These are phyloP conservation scores for Neotoxoptera formosana DNA, from an alignment of 1,140 invertebrate species.

Conservation along the genomic window DNA sequence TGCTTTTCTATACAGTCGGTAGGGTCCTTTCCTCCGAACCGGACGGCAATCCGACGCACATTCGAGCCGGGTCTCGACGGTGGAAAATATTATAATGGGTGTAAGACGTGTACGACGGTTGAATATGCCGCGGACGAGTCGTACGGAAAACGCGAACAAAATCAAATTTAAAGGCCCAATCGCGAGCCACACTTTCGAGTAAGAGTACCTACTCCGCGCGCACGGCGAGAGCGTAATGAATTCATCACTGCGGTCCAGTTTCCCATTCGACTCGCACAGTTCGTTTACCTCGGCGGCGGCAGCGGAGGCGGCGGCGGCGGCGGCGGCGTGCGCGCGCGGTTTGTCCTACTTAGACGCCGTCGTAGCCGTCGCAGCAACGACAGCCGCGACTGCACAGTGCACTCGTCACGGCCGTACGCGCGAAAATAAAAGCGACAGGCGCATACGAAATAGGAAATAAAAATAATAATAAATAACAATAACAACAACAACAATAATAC, in stretches of 20 bases:
- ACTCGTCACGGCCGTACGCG: slow-evolving; percentile 37
- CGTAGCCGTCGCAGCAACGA: slow-evolving; percentile 33
- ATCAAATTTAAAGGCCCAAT: background rate
- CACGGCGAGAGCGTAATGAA: slow-evolving; percentile 22
- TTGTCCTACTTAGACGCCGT: slow-evolving; percentile 49
- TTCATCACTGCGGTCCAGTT: slow-evolving; percentile 45
- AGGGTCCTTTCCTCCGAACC: background rate
- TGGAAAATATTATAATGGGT: background rate
- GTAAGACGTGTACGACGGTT: no score
- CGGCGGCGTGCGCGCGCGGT: slow-evolving; percentile 32
- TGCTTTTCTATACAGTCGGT: background rate
- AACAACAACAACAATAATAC: background rate
- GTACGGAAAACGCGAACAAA: background rate
- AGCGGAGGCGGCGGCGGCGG: background rate
- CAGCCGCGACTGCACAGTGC: background rate
- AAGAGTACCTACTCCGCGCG: background rate
- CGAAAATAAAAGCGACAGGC: background rate
- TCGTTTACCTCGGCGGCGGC: slow-evolving; percentile 48
- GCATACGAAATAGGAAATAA: background rate
- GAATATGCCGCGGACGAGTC: no score
- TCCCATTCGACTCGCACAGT: slow-evolving; percentile 44
- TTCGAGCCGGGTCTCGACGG: background rate
- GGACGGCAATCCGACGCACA: background rate
- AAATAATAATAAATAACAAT: background rate
- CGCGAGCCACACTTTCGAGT: background rate